Base-by-base conservation (phyloP, 2,888 invertebrate species). In the Drosophila robusta region DNA sequence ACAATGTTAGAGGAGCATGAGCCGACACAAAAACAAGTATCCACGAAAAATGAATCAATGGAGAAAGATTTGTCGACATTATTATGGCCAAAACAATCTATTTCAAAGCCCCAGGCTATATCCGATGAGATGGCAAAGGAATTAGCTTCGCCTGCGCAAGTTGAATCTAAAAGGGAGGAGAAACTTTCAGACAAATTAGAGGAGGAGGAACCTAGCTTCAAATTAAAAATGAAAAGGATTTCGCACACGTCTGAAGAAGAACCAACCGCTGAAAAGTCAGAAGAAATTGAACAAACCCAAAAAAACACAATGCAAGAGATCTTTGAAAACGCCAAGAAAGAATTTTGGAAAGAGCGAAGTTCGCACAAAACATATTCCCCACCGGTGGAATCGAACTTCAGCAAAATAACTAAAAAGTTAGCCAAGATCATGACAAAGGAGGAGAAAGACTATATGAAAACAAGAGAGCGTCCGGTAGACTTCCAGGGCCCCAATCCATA, bases 401-500 rank as follows among this genome's bases (percentile, higher is more conserved):
- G 12, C 4, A 44, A 22, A n/a, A 1, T 56, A 12, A 39, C 18
- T 1, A 24, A 46, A 6, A 49, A 46, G 5, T 7, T 47, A 8
- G 18, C 16, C 0, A 50, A 49, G 5, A 14, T 65, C 9, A 24
- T 70, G 57, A 56, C 61, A 0, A 60, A 24, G 8, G 50, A 47
- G 0, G 39, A 51, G 14, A 18, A 42, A 9, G 5, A 1, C 14
- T 2, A 26, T 1, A 0, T 1, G 0, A 14, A 36, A 9, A 0
- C 22, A 0, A 63, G 34, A 12, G 41, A 61, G n/a, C 39, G 41
- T 6, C 6, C 4, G 3, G 68, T 70, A 0, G 52, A 42, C 11
- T 75, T 62, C n/a, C 61, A 24, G 2, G 78, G 79, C 1, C 3
- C 2, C 0, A 44, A 67, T 67, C 82, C 80, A 0, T 82, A 61